These are phyloP conservation scores for Sebastes itinus DNA, from an alignment of 2,797 vertebrate species.

Conservation along the genomic window DNA sequence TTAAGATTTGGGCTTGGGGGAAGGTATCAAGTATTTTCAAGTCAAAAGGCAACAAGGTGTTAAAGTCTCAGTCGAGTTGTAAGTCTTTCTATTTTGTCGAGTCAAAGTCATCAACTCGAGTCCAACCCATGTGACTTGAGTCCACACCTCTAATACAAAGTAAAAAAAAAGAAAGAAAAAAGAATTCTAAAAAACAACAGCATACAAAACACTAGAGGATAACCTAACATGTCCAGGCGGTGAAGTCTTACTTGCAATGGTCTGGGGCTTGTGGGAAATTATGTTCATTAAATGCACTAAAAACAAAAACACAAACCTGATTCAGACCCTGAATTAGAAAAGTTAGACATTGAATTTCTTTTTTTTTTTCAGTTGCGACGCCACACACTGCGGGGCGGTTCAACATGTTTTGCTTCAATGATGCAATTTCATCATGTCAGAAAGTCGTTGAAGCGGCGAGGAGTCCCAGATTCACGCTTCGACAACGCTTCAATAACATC, in stretches of 20 bases:
- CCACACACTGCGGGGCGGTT: slow-evolving; percentile 10
- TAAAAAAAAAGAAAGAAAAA: too few relatives aligned
- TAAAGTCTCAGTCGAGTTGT: too few relatives aligned
- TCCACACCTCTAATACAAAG: too few relatives aligned
- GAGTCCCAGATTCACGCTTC: slow-evolving; percentile 47
- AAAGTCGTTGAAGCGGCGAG: slow-evolving; percentile 48
- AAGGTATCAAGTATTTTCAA: too few relatives aligned
- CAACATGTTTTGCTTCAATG: slow-evolving; percentile 47
- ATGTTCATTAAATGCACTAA: background rate
- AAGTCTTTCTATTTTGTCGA: too few relatives aligned
- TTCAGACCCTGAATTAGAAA: slow-evolving; percentile 16
- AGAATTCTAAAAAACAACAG: background rate
- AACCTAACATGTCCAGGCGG: background rate
- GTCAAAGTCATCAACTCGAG: too few relatives aligned
- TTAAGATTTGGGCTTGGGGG: too few relatives aligned
- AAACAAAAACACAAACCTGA: background rate
- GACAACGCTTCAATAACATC: slow-evolving; percentile 41
- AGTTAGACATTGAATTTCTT: background rate
- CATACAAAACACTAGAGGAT: background rate
- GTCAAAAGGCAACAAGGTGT: too few relatives aligned
- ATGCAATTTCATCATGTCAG: slow-evolving; percentile 55
- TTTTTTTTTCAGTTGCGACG: slow-evolving; percentile 4
- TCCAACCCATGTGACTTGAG: too few relatives aligned
- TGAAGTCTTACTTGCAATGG: background rate
- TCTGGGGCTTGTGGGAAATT: background rate